These are phyloP conservation scores for Sminthurinus aureus DNA, from an alignment of 2,888 invertebrate genomes.

Conservation along the genomic window DNA sequence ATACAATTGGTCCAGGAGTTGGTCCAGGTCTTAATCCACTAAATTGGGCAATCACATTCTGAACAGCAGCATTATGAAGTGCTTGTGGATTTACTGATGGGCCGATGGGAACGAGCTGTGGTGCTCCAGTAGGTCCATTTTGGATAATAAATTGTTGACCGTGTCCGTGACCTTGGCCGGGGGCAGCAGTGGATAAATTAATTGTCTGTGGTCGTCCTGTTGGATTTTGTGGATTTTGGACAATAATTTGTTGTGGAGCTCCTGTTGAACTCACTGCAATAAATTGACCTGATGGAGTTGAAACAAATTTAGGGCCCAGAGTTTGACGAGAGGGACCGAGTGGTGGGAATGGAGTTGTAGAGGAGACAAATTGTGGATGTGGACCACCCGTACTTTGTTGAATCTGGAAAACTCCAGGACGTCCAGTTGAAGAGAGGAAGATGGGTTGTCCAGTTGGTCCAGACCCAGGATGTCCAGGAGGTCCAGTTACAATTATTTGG, in stretches of 20 bases:
- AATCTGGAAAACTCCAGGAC: slow-evolving; percentile 10
- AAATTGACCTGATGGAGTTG: background rate
- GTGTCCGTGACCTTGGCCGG: background rate
- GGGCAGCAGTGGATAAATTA: slow-evolving; percentile 3
- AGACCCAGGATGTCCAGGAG: background rate
- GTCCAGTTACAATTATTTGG: slow-evolving; percentile 14
- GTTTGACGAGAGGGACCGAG: background rate
- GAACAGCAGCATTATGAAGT: slow-evolving; percentile 42
- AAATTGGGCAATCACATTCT: slow-evolving; percentile 41
- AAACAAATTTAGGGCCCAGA: background rate
- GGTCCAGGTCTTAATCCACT: slow-evolving; percentile 37
- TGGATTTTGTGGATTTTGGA: slow-evolving; percentile 36
- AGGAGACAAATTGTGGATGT: slow-evolving; percentile 22
- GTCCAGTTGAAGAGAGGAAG: slow-evolving; percentile 22
- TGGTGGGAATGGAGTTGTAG: slow-evolving; percentile 37
- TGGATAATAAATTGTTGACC: slow-evolving; percentile 35
- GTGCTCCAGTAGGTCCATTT: slow-evolving; percentile 28
- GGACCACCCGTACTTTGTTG: slow-evolving; percentile 17
- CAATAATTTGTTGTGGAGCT: background rate
- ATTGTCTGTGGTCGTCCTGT: slow-evolving; percentile 25
- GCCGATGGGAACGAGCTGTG: slow-evolving; percentile 30
- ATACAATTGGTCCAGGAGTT: slow-evolving; percentile 18
- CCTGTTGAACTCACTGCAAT: background rate
- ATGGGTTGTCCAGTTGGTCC: slow-evolving; percentile 28
- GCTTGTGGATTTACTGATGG: slow-evolving; percentile 32